Base-by-base conservation (phyloP, 2,888 invertebrate genomes). In the Drosophila eohydei region DNA sequence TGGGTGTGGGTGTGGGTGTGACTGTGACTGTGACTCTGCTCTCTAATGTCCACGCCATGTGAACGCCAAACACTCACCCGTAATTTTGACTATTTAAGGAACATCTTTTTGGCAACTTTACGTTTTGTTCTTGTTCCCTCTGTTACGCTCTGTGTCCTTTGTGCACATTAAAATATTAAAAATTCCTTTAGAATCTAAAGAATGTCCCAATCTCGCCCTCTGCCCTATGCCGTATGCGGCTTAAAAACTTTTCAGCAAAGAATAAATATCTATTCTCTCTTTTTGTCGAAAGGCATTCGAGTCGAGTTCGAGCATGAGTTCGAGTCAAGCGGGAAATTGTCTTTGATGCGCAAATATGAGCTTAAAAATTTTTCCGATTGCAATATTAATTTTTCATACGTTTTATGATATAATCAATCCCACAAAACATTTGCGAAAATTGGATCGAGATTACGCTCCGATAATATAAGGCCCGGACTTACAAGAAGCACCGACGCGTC, bases 91-190 rank as follows among this genome's bases (percentile, higher is more conserved):
- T 65, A 69, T 71, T 82, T 82, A 70, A 71, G 59, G 60, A 66
- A 36, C 66, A 55, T 69, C 54, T 66, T 63, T 57, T 50, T 57
- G 48, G 55, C 38, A 70, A 62, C 58, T 59, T 69, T 66, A 59
- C 61, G 65, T 61, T 67, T 63, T 64, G 60, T 65, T 69, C 51
- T 67, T 58, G 51, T 36, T 54, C 41, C 28, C 36, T 62, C 55
- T 70, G 71, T 68, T 50, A 68, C 65, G 71, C 68, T 69, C 55
- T 43, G 41, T 65, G 52, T 58, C 58, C 51, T 67, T 57, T 61
- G 60, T 77, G 64, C 74, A 82, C 88, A 82, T 80, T 83, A 88
- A 87, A 86, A 81, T 89, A 90, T 90, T 91, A 83, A 85, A 91
- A 91, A 90, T 88, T 90, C 88, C 79, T 83, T 88, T 64, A 80